Percentiles rank a stretch among this genome's conserved stretches.
These are phyloP conservation scores for Sphaeridia pumilis DNA, from an alignment of 2,888 invertebrate genomes.

Conservation along the genomic window DNA sequence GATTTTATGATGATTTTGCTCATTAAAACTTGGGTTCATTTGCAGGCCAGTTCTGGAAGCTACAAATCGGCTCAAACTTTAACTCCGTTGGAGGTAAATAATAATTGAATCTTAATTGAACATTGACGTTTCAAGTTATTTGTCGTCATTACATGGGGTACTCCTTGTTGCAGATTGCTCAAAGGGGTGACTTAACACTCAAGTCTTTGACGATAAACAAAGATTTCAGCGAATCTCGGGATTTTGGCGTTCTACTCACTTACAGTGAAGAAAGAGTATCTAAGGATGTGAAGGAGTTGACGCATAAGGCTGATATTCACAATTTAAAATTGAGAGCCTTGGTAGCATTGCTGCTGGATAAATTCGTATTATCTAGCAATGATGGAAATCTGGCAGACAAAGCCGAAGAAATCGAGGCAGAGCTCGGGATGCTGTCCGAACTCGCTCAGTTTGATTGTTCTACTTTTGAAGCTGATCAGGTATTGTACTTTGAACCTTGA, in stretches of 20 bases:
- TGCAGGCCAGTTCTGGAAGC: no score
- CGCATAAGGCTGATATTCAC: constrained; percentile 16
- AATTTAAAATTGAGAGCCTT: constrained; percentile 18
- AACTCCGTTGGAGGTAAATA: no score
- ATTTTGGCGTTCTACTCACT: constrained; percentile 21
- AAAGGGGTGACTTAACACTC: constrained; percentile 9
- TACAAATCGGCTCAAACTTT: no score
- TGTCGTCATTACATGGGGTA: no score
- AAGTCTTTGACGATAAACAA: constrained; percentile 7
- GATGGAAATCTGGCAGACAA: constrained; percentile 2
- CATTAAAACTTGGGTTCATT: no score
- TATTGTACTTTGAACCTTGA: background rate
- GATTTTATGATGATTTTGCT: no score
- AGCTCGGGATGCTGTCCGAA: constrained; percentile 7
- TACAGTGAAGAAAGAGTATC: constrained; percentile 16
- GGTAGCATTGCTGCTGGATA: constrained; percentile 13
- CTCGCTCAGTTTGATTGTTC: constrained; percentile 13
- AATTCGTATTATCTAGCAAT: constrained; percentile 12
- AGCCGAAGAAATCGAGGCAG: constrained; percentile 6
- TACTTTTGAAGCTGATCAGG: constrained; percentile 9
- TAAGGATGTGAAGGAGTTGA: constrained; percentile 5
- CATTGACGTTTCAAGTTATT: no score
- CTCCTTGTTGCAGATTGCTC: constrained; percentile 17
- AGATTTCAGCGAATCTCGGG: constrained; percentile 22
- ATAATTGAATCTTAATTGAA: no score